Conservation (phyloP, 2,113 vertebrate species). For the Prionailurus bengalensis region DNA sequence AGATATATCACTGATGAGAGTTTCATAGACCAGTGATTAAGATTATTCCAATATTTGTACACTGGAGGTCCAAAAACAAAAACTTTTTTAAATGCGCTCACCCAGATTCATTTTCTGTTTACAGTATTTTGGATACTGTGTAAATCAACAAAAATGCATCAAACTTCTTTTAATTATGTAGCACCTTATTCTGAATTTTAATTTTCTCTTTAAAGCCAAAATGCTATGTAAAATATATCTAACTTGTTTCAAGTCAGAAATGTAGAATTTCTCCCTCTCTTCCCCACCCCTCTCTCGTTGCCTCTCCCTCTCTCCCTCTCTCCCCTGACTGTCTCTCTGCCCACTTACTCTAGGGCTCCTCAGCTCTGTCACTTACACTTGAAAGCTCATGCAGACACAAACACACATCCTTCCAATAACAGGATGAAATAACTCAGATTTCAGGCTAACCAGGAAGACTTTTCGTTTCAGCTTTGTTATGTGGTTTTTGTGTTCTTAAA, state of each 20-base stretch:
- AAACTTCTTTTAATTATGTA: not conserved
- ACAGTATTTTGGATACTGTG: not conserved
- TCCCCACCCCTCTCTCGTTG: too few species aligned
- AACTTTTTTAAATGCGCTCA: not conserved
- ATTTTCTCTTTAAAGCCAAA: constrained; percentile 42
- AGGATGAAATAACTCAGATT: not conserved
- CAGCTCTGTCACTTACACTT: not conserved
- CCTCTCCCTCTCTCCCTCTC: not conserved
- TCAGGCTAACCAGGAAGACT: not conserved
- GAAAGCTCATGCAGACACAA: not conserved
- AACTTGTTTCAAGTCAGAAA: constrained; percentile 51
- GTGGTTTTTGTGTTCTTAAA: constrained; percentile 3
- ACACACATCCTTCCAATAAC: not conserved
- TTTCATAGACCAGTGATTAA: not conserved
- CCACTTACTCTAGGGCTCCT: not conserved
- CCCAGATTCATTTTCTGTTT: not conserved
- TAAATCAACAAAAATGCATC: constrained; percentile 2
- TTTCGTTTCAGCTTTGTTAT: not conserved
- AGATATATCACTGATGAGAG: not conserved
- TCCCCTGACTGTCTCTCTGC: fast-evolving
- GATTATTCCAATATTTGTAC: not conserved
- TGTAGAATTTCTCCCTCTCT: not conserved
- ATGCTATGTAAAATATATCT: not conserved
- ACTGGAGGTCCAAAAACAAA: not conserved
- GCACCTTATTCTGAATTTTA: not conserved